Percentiles rank a stretch among this genome's conserved stretches.
Conservation (phyloP, 2,888 invertebrate species). For the Nowickia ferox region DNA sequence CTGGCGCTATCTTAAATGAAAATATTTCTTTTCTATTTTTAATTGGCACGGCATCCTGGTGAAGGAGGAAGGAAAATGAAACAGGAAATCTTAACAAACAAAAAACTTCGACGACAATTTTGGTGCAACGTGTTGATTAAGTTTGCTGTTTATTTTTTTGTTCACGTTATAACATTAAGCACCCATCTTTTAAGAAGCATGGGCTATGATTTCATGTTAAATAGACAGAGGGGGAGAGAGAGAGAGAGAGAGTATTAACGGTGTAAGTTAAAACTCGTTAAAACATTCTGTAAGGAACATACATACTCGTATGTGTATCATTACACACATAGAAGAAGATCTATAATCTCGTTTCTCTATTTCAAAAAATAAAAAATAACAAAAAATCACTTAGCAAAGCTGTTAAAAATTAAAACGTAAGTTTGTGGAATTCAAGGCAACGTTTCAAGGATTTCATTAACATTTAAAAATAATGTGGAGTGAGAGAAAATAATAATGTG, state of each 20-base stretch:
- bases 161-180: constrained; percentile 12
- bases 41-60: constrained; percentile 24
- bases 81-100: constrained; percentile 37
- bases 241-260: constrained; percentile 21
- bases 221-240: background rate
- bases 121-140: constrained; percentile 63
- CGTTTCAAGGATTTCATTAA: constrained; percentile 14
- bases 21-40: constrained; percentile 19
- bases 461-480: background rate
- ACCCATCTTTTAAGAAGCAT: background rate
- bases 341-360: background rate
- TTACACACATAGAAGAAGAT: background rate
- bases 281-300: constrained; percentile 18
- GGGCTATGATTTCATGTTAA: background rate
- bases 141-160: constrained; percentile 45
- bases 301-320: background rate
- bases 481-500: background rate
- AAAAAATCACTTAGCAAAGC: background rate
- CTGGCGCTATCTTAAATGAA: constrained; percentile 34
- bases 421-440: constrained; percentile 30
- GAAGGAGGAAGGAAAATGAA: constrained; percentile 1
- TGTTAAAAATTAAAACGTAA: constrained; percentile 37
- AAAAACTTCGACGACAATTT: constrained; percentile 44
- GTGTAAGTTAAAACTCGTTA: constrained; percentile 51
- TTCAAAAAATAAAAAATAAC: background rate